Base-by-base conservation (phyloP, 2,797 vertebrate species). In the Chloroceryle amazona region DNA sequence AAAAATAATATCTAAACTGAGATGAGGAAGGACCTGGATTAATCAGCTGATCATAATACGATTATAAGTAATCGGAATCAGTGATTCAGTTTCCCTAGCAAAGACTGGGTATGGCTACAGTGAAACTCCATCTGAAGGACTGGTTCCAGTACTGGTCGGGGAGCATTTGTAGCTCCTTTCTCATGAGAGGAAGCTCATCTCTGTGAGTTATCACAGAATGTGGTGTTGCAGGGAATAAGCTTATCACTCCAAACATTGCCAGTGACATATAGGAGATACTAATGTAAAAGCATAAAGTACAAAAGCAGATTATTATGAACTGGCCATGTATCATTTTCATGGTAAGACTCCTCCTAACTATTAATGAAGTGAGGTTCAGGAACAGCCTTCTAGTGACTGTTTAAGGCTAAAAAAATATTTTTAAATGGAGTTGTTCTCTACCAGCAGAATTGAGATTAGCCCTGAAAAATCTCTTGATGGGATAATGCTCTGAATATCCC, bases 141-240 rank as follows among this genome's bases (percentile, higher is more conserved):
- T 28, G 39, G 57, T 42, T 79, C 58, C 41, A 61, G 42, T 28
- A 60, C 76, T 71, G 82, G 70, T 63, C 1, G 2, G 85, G 72
- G 33, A 94, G 15, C 52, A 47, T 92, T 74, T 78, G 47, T 52
- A 83, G 44, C 28, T 63, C 25, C 14, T 89, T 84, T 70, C 65
- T 74, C 72, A 63, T 1, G 16, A 57, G 11, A 66, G 13, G 51
- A 65, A 79, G 42, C 55, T 76, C 55, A 66, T 60, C 33, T 80
- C 26, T 39, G 15, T 0, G 0, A 21, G 39, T n/a, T n/a, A 39
- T 18, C 26, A 80, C 11, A 46, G 39, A 57, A 39, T 9, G 39
- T 37, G 11, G 41, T 3, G 44, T 28, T 31, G 28, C 25, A 86
- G 37, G 65, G 17, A 93, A 35, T 35, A 35, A 84, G 44, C 21